Base-by-base conservation (phyloP, 2,888 invertebrate species). In the Trichacis sp. region DNA sequence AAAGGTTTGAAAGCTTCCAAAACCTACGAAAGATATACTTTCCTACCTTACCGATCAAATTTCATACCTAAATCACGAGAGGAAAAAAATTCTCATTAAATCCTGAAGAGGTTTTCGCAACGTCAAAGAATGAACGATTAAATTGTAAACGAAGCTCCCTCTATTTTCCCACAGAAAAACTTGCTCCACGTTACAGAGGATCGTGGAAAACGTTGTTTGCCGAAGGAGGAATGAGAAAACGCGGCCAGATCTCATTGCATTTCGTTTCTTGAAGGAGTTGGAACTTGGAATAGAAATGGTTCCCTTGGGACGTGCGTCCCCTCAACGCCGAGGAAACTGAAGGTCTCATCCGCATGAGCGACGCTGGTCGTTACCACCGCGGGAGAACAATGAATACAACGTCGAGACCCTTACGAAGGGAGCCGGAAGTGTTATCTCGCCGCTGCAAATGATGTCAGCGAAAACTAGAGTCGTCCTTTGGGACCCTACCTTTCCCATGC, bases 271-370 rank as follows among this genome's bases (percentile, higher is more conserved):
- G 3, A 12, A 12, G 11, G 12, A 14, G 29, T 30, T 30, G n/a
- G n/a, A n/a, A n/a, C n/a, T n/a, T n/a, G n/a, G n/a, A n/a, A n/a
- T 6, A 4, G 38, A 54, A 45, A 51, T 61, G 69, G 66, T 66
- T 51, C 76, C 70, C 74, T 43, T 33, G 74, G 74, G 76, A 74
- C 58, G 63, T 64, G 64, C 63, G 68, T 71, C n/a, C 70, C 72
- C 72, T 73, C 74, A 77, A 75, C 72, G 71, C 60, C 72, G 65
- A 56, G 72, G 73, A 76, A 81, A 79, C 79, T 77, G 74, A 78
- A 80, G 77, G 77, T 77, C 72, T 73, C 71, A 69, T 59, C 50
- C 63, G 66, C 67, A 43, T 55, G 70, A 61, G 68, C 60, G 57
- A 57, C 64, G 61, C 60, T 47, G 64, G 65, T 76, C 74, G 79